Conservation (phyloP, 2,888 invertebrate genomes). For the Drosophila percnosoma region DNA sequence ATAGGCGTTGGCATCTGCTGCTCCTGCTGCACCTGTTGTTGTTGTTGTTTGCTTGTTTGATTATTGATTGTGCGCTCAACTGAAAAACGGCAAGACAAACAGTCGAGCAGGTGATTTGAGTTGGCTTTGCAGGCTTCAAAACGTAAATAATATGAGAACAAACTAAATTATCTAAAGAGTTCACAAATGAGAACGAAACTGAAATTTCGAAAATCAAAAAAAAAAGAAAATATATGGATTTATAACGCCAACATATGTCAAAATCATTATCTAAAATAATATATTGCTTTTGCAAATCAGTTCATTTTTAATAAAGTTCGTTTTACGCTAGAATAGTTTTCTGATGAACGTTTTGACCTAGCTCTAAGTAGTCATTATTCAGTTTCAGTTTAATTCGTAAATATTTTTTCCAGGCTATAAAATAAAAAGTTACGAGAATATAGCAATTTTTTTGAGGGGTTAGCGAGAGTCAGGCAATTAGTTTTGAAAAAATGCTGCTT, state of each 20-base stretch:
- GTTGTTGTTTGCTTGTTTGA: slow-evolving; percentile 41
- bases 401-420: not conserved
- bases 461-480: not conserved
- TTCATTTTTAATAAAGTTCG: not conserved
- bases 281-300: not conserved
- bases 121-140: slow-evolving; percentile 7
- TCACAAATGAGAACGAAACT: not conserved
- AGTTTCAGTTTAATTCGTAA: not conserved
- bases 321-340: no score
- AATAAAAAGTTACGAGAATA: not conserved
- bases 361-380: not conserved
- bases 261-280: not conserved
- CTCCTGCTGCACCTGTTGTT: slow-evolving; percentile 9
- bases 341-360: not conserved
- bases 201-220: not conserved
- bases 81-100: slow-evolving; percentile 45
- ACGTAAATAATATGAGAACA: slow-evolving; percentile 1
- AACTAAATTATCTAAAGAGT: not conserved
- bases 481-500: not conserved
- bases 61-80: slow-evolving; percentile 63
- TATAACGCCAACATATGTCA: no score
- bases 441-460: no score
- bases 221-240: not conserved
- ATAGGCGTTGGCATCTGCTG: slow-evolving; percentile 48
- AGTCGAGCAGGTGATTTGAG: slow-evolving; percentile 24